Base-by-base conservation (phyloP, 2,113 vertebrate genomes). In the Gasterosteus nipponicus region DNA sequence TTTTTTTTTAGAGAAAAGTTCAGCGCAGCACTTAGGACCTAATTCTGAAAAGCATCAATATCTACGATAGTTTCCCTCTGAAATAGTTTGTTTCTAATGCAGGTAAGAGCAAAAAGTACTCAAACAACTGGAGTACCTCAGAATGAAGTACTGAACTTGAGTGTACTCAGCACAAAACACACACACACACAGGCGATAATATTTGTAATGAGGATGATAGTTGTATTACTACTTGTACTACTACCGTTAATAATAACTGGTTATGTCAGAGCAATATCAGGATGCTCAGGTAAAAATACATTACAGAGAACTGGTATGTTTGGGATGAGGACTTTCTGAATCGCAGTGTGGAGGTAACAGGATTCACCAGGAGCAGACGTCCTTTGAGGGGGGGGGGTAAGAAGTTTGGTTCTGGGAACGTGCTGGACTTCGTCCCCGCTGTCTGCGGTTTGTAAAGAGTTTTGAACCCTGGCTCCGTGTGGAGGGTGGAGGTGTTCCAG, bases 401-500 rank as follows among this genome's bases (percentile, higher is more conserved):
- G 56, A 53, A 64, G 62, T 47, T 49, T 49, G 10, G 47, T 67
- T 35, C 2, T 38, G 4, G 1, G 73, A 57, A 82, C 61, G 14
- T 12, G 59, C 44, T 4, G 35, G 68, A 65, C 58, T 75, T 44
- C 31, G 75, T 73, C 42, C 51, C 56, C 59, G 47, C 54, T 58
- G n/a, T 60, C 80, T 70, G 18, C 74, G 26, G 39, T 57, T 16
- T 49, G 65, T 5, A 7, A 72, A 62, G 65, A n/a, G 51, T 75
- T 87, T 86, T 67, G 8, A 51, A 53, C 18, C 38, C 5, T 12
- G 42, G 47, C 49, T 81, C 73, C 87, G 69, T 89, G 86, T 86
- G 78, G 47, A 83, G 64, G 80, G 73, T 39, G 75, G 63, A 79
- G 73, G 68, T 84, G 73, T 70, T 90, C 80, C 83, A 77, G 87